Conservation (phyloP, 2,888 invertebrate genomes). For the Apotomis capreana region DNA sequence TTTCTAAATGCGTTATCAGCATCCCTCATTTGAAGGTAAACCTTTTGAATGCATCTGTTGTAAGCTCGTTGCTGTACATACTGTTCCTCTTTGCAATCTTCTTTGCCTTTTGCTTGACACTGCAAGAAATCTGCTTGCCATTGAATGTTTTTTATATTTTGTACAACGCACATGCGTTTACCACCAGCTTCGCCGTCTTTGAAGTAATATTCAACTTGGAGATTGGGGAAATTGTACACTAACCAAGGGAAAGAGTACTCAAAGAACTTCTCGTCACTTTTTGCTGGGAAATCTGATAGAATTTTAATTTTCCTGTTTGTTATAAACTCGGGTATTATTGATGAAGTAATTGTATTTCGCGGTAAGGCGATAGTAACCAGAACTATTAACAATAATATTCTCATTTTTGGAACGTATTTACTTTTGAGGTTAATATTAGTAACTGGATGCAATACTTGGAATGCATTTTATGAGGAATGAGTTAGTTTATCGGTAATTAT, state of each 20-base stretch:
- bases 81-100: slow-evolving; percentile 1
- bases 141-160: neutral
- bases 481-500: neutral
- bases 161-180: neutral
- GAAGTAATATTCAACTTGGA: neutral
- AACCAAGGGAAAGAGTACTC: neutral
- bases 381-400: neutral
- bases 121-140: slow-evolving; percentile 1
- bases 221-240: neutral
- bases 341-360: neutral
- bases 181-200: neutral
- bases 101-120: neutral
- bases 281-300: neutral
- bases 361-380: neutral
- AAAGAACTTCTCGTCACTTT: neutral
- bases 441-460: too few species aligned
- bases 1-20: neutral
- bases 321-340: neutral
- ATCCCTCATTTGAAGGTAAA: neutral
- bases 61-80: neutral
- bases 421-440: neutral
- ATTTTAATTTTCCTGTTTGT: neutral
- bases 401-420: neutral
- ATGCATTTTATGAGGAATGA: neutral
- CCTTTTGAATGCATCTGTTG: neutral